Percentiles rank a stretch among this genome's conserved stretches.
phyloP scores from a whole-genome alignment of 2,888 invertebrate species.

The Mythimna albipuncta region DNA sequence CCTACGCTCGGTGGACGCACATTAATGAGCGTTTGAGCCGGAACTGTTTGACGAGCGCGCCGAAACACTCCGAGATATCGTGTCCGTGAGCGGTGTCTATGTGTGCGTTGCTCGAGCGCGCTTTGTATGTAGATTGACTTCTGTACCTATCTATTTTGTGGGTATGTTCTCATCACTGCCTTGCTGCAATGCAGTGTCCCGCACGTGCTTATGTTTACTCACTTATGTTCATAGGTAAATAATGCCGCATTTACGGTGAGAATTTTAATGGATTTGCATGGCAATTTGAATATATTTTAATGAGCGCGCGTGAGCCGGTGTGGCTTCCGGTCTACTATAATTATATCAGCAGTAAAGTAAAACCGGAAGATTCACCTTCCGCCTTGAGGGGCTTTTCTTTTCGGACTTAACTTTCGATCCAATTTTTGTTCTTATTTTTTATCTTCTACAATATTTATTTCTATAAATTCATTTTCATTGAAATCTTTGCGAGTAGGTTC shows the following conservation, averaged over 20 bases:
- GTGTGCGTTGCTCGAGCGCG: too few relatives aligned
- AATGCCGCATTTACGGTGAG: slow-evolving; percentile 38
- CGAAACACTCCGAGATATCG: too few relatives aligned
- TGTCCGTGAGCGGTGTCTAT: too few relatives aligned
- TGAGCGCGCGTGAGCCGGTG: slow-evolving; percentile 59
- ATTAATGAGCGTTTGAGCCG: too few relatives aligned
- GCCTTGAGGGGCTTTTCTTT: slow-evolving; percentile 40
- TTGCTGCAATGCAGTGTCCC: slow-evolving; percentile 61
- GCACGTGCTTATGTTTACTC: slow-evolving; percentile 38
- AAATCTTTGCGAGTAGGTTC: slow-evolving; percentile 9
- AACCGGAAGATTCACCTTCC: slow-evolving; percentile 51
- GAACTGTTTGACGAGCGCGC: too few relatives aligned
- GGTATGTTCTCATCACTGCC: slow-evolving; percentile 36
- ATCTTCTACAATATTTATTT: not conserved
- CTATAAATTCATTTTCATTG: not conserved
- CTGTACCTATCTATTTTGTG: too few relatives aligned
- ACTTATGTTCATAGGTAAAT: slow-evolving; percentile 50
- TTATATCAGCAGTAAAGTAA: slow-evolving; percentile 57
- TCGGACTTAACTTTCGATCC: slow-evolving; percentile 25
- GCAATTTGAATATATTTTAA: slow-evolving; percentile 62
- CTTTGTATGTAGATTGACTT: too few relatives aligned
- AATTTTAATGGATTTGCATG: slow-evolving; percentile 57
- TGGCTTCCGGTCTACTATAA: slow-evolving; percentile 52
- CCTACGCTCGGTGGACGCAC: too few relatives aligned
- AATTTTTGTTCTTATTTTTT: slow-evolving; percentile 13